Conservation (phyloP, 2,888 invertebrate genomes). For the Buathra laborator region DNA sequence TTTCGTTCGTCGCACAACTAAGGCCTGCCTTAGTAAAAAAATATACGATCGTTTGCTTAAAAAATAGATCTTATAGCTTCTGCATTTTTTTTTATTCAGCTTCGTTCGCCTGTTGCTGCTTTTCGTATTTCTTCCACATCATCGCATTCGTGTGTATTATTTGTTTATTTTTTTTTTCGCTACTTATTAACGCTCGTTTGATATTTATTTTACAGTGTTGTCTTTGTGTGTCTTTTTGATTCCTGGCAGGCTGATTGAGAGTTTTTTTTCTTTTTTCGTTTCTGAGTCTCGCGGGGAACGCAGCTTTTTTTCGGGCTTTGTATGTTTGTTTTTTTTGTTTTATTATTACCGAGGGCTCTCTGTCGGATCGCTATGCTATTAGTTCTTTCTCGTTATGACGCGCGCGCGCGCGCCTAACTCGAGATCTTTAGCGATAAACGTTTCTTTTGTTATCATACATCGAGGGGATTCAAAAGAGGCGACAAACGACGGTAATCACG, state of each 20-base stretch:
- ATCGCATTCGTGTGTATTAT: conserved; percentile 13
- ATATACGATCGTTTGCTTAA: conserved; percentile 84
- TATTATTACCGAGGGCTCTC: conserved; percentile 61
- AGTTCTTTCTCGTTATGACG: conserved; percentile 46
- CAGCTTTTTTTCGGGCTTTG: conserved; percentile 48
- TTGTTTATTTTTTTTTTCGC: conserved; percentile 27
- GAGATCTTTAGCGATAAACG: background rate
- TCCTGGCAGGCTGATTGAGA: conserved; percentile 80
- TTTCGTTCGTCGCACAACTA: conserved; percentile 76
- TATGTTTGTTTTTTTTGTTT: conserved; percentile 41
- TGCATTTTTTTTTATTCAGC: conserved; percentile 39
- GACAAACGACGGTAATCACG: background rate
- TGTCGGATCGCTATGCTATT: conserved; percentile 65
- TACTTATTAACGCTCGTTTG: conserved; percentile 63
- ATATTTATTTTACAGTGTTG: conserved; percentile 64
- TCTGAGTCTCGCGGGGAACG: conserved; percentile 48
- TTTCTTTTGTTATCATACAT: background rate
- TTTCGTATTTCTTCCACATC: conserved; percentile 11
- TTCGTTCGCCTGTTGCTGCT: conserved; percentile 13
- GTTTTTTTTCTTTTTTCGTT: conserved; percentile 54
- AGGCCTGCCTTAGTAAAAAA: conserved; percentile 85
- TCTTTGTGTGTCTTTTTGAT: conserved; percentile 71
- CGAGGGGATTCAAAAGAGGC: background rate
- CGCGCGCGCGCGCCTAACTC: conserved; percentile 32
- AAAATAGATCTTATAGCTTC: conserved; percentile 84